Evolutionary conservation across 2,888 invertebrate genomes (phyloP), one percentile per base, ranked within the genome.

Genomic region (Noctua janthe): DNA sequence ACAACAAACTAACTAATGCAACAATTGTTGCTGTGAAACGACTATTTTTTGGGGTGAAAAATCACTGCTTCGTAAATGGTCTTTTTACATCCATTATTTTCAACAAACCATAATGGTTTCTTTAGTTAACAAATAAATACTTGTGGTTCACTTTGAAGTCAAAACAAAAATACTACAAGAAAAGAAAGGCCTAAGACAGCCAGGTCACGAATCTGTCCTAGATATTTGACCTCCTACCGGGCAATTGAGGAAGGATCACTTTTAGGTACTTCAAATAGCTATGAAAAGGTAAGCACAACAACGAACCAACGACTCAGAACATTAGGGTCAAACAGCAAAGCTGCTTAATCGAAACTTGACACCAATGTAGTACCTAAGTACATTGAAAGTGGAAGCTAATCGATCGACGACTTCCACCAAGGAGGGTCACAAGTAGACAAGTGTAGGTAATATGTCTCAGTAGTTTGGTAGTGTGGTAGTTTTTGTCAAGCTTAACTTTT

Each of bases 131-230:
- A 59, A 64, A 64, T 64, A 64, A 35, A 35, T 64, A 3, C 11
- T 20, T 7, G 17, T 23, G 20, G 15, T 74, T 78, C 51, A 43
- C 56, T 47, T 29, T 8, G 11, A 54, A 11, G 29, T 35, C 8
- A 64, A 35, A 35, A 64, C 62, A 35, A 64, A 64, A 35, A 64
- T 64, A 17, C 29, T 54, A 39, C 35, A 69, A 64, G 15, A 74
- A 81, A 85, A 29, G 76, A 69, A 72, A 69, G n/a, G 23, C 15
- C 43, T 64, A 54, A 72, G 62, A 51, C 15, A 78, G 64, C 51
- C 66, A 64, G 29, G 74, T 85, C 74, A 78, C 54, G 78, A 62
- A n/a, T 35, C 15, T 78, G 78, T 62, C 47, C 85, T 84, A 85
- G 74, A 85, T 85, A 81, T 75, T 75, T 75, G 78, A 70, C 78